phyloP scores from a whole-genome alignment of 2,113 vertebrate genomes.

The Dolichallabes microphthalmus region DNA sequence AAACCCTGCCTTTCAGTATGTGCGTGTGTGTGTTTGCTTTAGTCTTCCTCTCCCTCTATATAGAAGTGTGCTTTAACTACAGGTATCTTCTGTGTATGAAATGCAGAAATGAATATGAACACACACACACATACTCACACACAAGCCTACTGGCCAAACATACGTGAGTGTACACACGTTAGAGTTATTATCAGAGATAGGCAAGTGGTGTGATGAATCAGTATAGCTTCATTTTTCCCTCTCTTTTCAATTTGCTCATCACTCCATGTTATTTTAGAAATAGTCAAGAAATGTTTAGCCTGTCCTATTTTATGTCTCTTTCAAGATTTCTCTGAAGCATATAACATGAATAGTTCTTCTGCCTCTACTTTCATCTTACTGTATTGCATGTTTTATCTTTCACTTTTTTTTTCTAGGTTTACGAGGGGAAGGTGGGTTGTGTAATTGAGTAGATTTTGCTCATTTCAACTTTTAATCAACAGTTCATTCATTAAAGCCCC shows the following conservation, averaged over 20 bases:
- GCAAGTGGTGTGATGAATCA: constrained; percentile 46
- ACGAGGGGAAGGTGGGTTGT: too few species aligned
- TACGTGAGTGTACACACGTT: constrained; percentile 50
- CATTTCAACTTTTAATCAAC: background rate
- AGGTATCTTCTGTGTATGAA: constrained; percentile 32
- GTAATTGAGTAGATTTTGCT: background rate
- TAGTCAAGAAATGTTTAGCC: background rate
- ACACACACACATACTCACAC: background rate
- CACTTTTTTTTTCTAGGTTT: background rate
- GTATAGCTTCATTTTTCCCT: constrained; percentile 29
- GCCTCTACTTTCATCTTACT: background rate
- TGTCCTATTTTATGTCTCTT: constrained; percentile 15
- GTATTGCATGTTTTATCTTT: background rate
- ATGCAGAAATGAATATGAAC: constrained; percentile 28
- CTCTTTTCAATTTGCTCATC: constrained; percentile 31
- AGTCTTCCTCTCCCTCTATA: background rate
- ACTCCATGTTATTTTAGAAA: constrained; percentile 30
- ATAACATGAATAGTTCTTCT: constrained; percentile 1
- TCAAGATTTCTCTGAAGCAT: background rate
- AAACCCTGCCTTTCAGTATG: constrained; percentile 33
- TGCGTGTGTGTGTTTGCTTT: background rate
- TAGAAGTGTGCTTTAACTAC: constrained; percentile 20
- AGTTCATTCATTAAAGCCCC: constrained; percentile 13
- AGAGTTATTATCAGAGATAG: constrained; percentile 41
- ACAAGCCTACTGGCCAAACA: constrained; percentile 49